A percentile compares a stretch with the other conserved stretches of the same genome.
Evolutionary conservation across 1,140 invertebrate species (phyloP).

Genomic region (Dryas iulia): DNA sequence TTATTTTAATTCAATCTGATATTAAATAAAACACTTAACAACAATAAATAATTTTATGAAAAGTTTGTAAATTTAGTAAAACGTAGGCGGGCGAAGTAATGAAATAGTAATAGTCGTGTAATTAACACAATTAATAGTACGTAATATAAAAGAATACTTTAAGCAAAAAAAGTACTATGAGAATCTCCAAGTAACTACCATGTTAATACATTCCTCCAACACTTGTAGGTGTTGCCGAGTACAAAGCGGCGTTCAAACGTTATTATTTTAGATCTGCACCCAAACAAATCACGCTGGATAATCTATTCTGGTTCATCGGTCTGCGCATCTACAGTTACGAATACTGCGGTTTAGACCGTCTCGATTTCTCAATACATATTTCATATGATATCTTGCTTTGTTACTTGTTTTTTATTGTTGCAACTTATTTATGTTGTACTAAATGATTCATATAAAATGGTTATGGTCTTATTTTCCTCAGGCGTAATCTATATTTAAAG

Average conservation of each 20-base stretch:
- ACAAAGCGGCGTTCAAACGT: conserved; percentile 14
- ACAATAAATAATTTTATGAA: too few species aligned
- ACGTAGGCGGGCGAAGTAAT: too few species aligned
- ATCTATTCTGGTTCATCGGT: conserved; percentile 28
- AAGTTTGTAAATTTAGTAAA: too few species aligned
- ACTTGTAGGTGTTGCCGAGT: not conserved
- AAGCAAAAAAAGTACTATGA: too few species aligned
- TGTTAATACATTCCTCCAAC: not conserved
- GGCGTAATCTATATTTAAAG: too few species aligned
- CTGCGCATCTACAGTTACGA: conserved; percentile 21
- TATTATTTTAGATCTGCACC: conserved; percentile 27
- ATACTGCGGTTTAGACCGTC: conserved; percentile 4
- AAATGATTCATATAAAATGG: not conserved
- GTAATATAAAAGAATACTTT: too few species aligned
- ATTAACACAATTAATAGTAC: too few species aligned
- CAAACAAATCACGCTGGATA: conserved; percentile 29
- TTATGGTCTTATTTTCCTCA: not conserved
- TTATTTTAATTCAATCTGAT: too few species aligned
- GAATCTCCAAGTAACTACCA: not conserved
- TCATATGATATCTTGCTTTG: not conserved
- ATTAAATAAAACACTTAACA: too few species aligned
- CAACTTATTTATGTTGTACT: not conserved
- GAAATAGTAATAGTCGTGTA: too few species aligned
- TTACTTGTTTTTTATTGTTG: not conserved
- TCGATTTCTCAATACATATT: not conserved